A percentile compares a stretch with the other conserved stretches of the same genome.
These are phyloP conservation scores for Peromyscus maniculatus DNA, from an alignment of 2,113 vertebrate genomes.

Conservation along the genomic window DNA sequence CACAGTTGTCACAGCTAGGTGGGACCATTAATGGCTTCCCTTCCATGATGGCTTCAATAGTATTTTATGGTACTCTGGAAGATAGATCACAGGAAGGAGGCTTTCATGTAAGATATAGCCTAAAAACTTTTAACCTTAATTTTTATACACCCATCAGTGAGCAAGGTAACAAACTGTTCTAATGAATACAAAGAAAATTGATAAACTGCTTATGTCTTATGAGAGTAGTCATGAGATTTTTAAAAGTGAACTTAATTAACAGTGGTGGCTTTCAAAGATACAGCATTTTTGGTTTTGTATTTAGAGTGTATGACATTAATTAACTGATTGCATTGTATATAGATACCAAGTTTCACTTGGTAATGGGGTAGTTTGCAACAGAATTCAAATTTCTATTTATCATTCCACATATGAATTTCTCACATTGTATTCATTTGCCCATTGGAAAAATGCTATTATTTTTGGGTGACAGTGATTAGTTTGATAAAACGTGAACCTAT, in stretches of 20 bases:
- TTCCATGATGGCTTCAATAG: too few relatives aligned
- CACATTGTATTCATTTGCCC: background rate
- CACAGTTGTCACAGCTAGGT: background rate
- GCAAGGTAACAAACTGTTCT: background rate
- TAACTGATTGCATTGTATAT: background rate
- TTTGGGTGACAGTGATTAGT: background rate
- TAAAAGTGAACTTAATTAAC: background rate
- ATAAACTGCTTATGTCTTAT: background rate
- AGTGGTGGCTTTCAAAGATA: background rate
- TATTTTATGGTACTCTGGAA: background rate
- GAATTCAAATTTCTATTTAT: background rate
- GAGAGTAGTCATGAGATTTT: background rate
- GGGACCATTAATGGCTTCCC: background rate
- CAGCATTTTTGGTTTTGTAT: background rate
- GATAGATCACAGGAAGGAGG: background rate
- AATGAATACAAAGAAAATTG: constrained; percentile 15
- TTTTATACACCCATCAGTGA: background rate
- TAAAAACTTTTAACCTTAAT: background rate
- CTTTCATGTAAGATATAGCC: background rate
- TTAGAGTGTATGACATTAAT: background rate
- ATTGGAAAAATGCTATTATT: background rate
- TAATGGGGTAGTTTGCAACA: background rate
- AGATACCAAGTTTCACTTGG: background rate
- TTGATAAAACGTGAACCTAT: background rate
- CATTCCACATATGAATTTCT: background rate